Base-by-base conservation (phyloP, 2,113 vertebrate genomes). In the Albula glossodonta region DNA sequence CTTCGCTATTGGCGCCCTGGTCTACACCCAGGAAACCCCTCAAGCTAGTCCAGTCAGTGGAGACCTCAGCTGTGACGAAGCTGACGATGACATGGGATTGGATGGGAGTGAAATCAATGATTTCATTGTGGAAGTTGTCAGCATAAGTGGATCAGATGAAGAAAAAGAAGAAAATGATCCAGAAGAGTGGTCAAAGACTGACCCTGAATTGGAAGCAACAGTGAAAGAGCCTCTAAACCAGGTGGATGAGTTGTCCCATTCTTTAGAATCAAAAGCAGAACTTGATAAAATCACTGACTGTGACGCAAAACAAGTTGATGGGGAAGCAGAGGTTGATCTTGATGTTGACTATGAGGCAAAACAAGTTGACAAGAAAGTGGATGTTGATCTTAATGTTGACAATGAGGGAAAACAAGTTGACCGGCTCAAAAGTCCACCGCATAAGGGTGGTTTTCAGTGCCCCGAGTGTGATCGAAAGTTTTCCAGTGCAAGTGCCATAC, bases 391-490 rank as follows among this genome's bases (percentile, higher is more conserved):
- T 17, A 90, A 95, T 70, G 87, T 95, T 85, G 92, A 95, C 89
- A 92, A 92, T 83, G 92, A 90, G n/a, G 78, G 83, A 4, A 84
- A 63, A 15, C 77, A 87, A 15, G 78, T 83, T 78, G 81, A 60
- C 56, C 0, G 87, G 84, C 82, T 86, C 31, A 85, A 80, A 87
- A 86, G 19, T 31, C 0, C 4, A 86, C 56, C 88, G 11, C 70
- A 86, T 89, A 60, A 93, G 87, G 82, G 66, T 11, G 74, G 78
- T 22, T 90, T 87, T 85, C 89, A 92, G 56, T 96, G 95, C 56
- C 93, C 94, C 2, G 93, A 94, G 0, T 96, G 95, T 88, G 91
- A 88, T 57, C 92, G 93, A 8, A 92, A 89, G 86, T 96, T 96
- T 88, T 52, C 86, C 86, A 94, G 91, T 80, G 89, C 91, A 5